Conservation (phyloP, 2,888 invertebrate genomes). For the Drosophila demipolita region DNA sequence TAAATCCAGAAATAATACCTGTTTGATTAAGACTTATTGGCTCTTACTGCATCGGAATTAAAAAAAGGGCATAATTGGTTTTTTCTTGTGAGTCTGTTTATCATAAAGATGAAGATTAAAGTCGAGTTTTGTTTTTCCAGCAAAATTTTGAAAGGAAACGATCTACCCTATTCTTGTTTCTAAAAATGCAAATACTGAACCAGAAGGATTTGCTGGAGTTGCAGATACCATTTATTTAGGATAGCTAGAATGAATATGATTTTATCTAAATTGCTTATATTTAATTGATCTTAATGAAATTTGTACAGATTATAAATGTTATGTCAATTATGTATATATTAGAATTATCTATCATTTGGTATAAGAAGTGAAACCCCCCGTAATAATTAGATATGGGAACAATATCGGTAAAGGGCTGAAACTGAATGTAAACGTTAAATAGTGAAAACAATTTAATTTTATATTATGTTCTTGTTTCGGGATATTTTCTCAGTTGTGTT, state of each 20-base stretch:
- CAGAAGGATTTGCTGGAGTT: neutral
- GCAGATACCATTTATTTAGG: neutral
- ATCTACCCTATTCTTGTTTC: neutral
- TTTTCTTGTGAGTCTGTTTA: neutral
- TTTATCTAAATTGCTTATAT: neutral
- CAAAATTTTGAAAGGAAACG: neutral
- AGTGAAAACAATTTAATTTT: neutral
- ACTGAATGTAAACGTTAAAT: neutral
- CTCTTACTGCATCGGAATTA: neutral
- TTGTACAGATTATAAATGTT: neutral
- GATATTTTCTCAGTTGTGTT: conserved; percentile 93
- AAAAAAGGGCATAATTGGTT: too few relatives aligned
- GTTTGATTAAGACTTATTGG: neutral
- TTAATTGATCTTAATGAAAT: neutral
- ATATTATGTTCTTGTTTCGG: conserved; percentile 92
- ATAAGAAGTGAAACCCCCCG: neutral
- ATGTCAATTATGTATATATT: neutral
- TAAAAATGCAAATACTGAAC: neutral
- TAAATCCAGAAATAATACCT: neutral
- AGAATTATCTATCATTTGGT: neutral
- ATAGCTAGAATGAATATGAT: neutral
- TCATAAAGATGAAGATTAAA: neutral
- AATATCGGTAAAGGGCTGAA: neutral
- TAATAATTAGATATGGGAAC: too few relatives aligned
- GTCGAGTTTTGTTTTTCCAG: neutral